Percentiles rank a stretch among this genome's conserved stretches.
These are phyloP conservation scores for Lontra canadensis DNA, from an alignment of 2,113 vertebrate species.

Conservation along the genomic window DNA sequence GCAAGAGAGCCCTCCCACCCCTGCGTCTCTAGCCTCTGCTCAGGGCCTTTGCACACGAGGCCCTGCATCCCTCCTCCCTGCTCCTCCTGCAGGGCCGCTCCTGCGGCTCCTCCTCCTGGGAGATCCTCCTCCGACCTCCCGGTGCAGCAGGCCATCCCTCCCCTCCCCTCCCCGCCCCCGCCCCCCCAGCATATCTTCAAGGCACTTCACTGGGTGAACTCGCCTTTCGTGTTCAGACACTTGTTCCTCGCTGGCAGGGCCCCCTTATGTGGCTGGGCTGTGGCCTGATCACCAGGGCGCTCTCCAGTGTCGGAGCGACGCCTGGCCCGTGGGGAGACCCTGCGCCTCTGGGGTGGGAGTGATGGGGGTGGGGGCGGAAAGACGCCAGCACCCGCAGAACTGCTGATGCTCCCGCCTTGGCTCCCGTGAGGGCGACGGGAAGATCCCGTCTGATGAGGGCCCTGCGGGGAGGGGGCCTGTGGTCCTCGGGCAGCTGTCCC, in stretches of 20 bases:
- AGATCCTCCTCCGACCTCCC: neutral
- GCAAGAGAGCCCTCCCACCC: neutral
- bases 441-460: neutral
- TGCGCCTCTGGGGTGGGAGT: too few species aligned
- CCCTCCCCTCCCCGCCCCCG: neutral
- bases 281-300: neutral
- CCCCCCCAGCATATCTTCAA: accelerated
- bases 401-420: neutral
- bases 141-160: neutral
- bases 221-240: neutral
- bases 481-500: neutral
- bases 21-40: neutral
- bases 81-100: too few species aligned
- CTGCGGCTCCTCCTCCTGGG: neutral
- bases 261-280: neutral
- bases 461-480: too few species aligned
- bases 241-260: neutral
- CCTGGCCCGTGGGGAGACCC: neutral
- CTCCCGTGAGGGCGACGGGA: accelerated
- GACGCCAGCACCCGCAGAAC: neutral
- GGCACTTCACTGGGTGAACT: neutral
- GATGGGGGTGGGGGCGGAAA: neutral
- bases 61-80: neutral
- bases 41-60: neutral
- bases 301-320: neutral